Percentiles rank a stretch among this genome's conserved stretches.
Evolutionary conservation across 2,888 invertebrate genomes (phyloP).

Genomic region (Nephrocerus scutellatus): DNA sequence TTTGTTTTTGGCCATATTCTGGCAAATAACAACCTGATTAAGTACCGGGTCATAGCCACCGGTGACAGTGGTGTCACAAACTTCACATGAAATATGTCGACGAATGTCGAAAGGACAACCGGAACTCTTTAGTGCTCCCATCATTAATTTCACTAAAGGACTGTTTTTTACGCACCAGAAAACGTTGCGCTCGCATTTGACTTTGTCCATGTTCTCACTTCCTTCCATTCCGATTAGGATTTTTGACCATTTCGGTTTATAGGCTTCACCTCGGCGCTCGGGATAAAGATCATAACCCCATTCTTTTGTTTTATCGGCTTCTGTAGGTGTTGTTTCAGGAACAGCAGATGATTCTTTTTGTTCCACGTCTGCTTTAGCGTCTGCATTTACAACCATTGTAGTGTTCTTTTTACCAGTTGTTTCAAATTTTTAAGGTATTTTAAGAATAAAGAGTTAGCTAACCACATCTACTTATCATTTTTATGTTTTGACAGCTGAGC

Average conservation of each 20-base stretch:
- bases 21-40: slow-evolving; percentile 72
- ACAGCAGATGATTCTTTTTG: too few species aligned
- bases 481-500: too few species aligned
- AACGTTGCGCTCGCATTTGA: slow-evolving; percentile 75
- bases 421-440: too few species aligned
- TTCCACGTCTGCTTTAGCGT: too few species aligned
- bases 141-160: slow-evolving; percentile 76
- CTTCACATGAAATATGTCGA: slow-evolving; percentile 88
- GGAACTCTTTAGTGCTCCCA: slow-evolving; percentile 65
- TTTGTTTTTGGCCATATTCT: slow-evolving; percentile 67
- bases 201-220: slow-evolving; percentile 61
- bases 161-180: slow-evolving; percentile 67
- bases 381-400: too few species aligned
- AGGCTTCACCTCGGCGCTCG: slow-evolving; percentile 60
- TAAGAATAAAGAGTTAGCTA: too few species aligned
- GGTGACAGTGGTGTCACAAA: slow-evolving; percentile 73
- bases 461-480: too few species aligned
- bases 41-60: slow-evolving; percentile 66
- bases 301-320: slow-evolving; percentile 31
- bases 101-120: slow-evolving; percentile 68
- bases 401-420: too few species aligned
- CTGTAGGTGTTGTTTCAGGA: slow-evolving; percentile 9
- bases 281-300: slow-evolving; percentile 82
- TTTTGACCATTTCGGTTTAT: slow-evolving; percentile 52
- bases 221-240: slow-evolving; percentile 61